Evolutionary conservation across 2,113 vertebrate species (phyloP).

Genomic region (Anoplopoma fimbria): DNA sequence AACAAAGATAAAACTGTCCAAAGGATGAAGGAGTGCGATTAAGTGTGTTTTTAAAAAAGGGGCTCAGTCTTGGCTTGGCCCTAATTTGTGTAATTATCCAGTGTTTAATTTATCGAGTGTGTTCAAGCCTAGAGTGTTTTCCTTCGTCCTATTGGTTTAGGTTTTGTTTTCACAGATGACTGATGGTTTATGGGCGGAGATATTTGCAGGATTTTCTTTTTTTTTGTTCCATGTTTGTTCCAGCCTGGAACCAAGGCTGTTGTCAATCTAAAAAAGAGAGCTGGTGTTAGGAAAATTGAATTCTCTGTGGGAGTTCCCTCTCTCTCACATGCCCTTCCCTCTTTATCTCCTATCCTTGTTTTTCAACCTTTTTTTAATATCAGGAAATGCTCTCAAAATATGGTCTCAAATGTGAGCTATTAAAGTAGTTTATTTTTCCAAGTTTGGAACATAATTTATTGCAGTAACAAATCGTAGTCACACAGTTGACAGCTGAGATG

Average conservation of each 20-base stretch:
- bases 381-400: slow-evolving; percentile 13
- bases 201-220: slow-evolving; percentile 31
- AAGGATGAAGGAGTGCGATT: slow-evolving; percentile 10
- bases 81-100: slow-evolving; percentile 43
- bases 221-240: slow-evolving; percentile 50
- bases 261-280: slow-evolving; percentile 18
- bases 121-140: slow-evolving; percentile 27
- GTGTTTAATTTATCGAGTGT: slow-evolving; percentile 42
- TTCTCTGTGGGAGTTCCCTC: slow-evolving; percentile 12
- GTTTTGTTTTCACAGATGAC: slow-evolving; percentile 51
- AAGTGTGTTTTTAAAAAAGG: slow-evolving; percentile 33
- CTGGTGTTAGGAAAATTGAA: slow-evolving; percentile 28
- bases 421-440: neutral
- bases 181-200: slow-evolving; percentile 52
- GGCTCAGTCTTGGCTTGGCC: slow-evolving; percentile 3
- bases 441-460: neutral
- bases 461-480: neutral
- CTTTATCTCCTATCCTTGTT: neutral
- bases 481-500: neutral
- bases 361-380: neutral
- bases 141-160: slow-evolving; percentile 25
- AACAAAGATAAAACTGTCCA: slow-evolving; percentile 23
- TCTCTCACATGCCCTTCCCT: neutral
- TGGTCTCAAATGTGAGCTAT: neutral
- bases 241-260: slow-evolving; percentile 16